These are phyloP conservation scores for Clarias fuscus DNA, from an alignment of 2,797 vertebrate species.

Conservation along the genomic window DNA sequence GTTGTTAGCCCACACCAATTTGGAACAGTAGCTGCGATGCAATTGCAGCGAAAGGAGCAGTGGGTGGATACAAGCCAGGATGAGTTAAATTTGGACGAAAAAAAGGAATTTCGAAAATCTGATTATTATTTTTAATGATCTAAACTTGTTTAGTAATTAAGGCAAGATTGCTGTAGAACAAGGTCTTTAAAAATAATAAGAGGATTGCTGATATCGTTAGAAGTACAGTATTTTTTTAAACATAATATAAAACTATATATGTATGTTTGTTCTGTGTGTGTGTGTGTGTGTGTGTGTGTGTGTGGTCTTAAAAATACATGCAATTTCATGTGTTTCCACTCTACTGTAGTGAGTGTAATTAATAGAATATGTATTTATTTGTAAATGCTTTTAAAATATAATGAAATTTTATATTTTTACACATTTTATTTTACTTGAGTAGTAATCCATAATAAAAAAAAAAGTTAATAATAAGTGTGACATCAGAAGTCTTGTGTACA, in stretches of 20 bases:
- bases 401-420: neutral
- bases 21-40: neutral
- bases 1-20: neutral
- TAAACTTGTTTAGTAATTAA: neutral
- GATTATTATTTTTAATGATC: neutral
- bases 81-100: neutral
- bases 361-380: neutral
- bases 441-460: neutral
- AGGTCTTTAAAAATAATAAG: neutral
- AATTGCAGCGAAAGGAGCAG: neutral
- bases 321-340: neutral
- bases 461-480: neutral
- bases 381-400: neutral
- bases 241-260: neutral
- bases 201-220: no score
- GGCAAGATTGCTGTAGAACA: neutral
- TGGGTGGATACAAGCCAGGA: neutral
- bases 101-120: neutral
- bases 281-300: no score
- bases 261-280: neutral
- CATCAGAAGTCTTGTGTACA: neutral
- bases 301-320: neutral
- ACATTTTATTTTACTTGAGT: no score
- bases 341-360: neutral
- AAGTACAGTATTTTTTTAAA: neutral